A percentile compares a stretch with the other conserved stretches of the same genome.
These are phyloP conservation scores for Chloebia gouldiae DNA, from an alignment of 2,113 vertebrate species.

Conservation along the genomic window DNA sequence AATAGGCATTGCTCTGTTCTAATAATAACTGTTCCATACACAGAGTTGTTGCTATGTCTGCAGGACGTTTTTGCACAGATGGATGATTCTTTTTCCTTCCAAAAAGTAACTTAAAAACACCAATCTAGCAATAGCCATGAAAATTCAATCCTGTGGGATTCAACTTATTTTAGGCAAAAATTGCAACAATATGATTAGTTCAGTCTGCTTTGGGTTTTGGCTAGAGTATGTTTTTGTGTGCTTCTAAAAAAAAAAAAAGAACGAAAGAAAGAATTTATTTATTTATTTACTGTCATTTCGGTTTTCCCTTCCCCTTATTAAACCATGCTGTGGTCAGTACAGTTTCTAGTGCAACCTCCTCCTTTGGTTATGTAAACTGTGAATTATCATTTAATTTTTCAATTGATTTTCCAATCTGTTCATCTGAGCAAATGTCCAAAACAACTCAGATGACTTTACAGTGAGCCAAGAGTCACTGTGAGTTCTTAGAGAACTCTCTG, in stretches of 20 bases:
- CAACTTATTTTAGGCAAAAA: slow-evolving; percentile 30
- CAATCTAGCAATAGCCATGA: slow-evolving; percentile 5
- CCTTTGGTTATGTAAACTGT: neutral
- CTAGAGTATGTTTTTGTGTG: neutral
- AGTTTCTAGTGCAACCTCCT: neutral
- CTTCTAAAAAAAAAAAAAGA: neutral
- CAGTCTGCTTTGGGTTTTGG: slow-evolving; percentile 16
- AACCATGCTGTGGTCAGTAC: neutral
- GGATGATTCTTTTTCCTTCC: slow-evolving; percentile 37
- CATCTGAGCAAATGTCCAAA: neutral
- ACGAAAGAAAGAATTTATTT: neutral
- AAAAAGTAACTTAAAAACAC: slow-evolving; percentile 17
- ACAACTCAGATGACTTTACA: neutral
- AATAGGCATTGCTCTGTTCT: slow-evolving; percentile 22
- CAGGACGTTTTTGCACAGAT: slow-evolving; percentile 14
- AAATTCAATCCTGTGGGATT: slow-evolving; percentile 1
- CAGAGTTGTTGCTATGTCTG: slow-evolving; percentile 50
- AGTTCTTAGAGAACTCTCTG: neutral
- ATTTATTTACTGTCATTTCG: neutral
- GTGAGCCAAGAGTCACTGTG: neutral
- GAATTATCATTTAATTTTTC: neutral
- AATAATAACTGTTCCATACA: slow-evolving; percentile 44
- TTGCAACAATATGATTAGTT: neutral
- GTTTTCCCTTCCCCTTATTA: neutral
- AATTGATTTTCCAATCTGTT: slow-evolving; percentile 2